Percentiles rank a stretch among this genome's conserved stretches.
Evolutionary conservation across 2,113 vertebrate genomes (phyloP).

Genomic region (Peromyscus polionotus): DNA sequence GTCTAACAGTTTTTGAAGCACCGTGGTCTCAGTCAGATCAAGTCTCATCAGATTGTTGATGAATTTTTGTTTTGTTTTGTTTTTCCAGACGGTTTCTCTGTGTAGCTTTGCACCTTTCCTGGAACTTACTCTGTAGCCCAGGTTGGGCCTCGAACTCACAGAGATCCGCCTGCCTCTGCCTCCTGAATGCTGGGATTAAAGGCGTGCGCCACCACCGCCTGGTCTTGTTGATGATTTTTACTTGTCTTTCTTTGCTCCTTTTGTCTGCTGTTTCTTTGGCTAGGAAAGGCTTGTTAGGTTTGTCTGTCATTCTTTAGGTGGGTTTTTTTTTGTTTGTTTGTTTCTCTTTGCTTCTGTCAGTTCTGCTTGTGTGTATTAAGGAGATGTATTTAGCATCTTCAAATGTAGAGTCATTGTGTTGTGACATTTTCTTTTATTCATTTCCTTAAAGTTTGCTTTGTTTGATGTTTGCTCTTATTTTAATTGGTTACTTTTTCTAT

Average conservation of each 20-base stretch:
- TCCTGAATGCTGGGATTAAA: too few species aligned
- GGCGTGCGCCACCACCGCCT: too few species aligned
- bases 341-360: background rate
- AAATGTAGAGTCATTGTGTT: background rate
- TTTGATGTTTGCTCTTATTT: slow-evolving; percentile 1
- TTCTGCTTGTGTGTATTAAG: background rate
- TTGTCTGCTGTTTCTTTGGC: background rate
- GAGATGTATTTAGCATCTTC: background rate
- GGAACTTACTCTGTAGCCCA: too few species aligned
- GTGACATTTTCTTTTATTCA: background rate
- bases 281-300: background rate
- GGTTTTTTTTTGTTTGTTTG: background rate
- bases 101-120: too few species aligned
- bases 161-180: too few species aligned
- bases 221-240: background rate
- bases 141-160: too few species aligned
- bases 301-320: background rate
- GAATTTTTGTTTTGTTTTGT: background rate
- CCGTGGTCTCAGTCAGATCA: background rate
- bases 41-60: background rate
- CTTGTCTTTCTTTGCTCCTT: background rate
- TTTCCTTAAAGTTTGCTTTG: slow-evolving; percentile 2
- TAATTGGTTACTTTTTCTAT: background rate
- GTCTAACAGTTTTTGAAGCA: background rate
- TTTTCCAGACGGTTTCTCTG: too few species aligned